A percentile compares a stretch with the other conserved stretches of the same genome.
These are phyloP conservation scores for Arrhopalites spinosus DNA, from an alignment of 2,888 invertebrate species.

Conservation along the genomic window DNA sequence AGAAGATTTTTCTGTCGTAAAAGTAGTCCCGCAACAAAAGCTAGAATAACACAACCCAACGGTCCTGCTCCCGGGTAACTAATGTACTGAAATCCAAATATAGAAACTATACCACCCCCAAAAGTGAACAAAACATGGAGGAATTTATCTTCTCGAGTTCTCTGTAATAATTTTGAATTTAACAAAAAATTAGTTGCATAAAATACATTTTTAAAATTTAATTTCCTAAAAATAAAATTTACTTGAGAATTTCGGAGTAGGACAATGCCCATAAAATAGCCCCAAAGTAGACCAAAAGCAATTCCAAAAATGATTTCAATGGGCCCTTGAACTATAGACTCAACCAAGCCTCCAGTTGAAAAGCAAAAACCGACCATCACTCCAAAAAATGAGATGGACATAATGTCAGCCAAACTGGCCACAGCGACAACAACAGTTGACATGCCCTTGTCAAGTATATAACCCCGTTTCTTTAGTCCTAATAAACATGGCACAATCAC, in stretches of 20 bases:
- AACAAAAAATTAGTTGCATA: no score
- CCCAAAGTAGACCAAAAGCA: slow-evolving; percentile 43
- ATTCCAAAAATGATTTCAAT: slow-evolving; percentile 47
- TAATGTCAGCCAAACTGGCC: slow-evolving; percentile 75
- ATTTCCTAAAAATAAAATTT: no score
- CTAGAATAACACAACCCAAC: slow-evolving; percentile 64
- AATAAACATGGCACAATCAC: slow-evolving; percentile 74
- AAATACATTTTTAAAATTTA: no score
- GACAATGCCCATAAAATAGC: slow-evolving; percentile 39
- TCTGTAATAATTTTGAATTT: no score
- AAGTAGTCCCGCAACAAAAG: slow-evolving; percentile 65
- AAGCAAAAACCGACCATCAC: slow-evolving; percentile 70
- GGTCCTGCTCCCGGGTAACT: slow-evolving; percentile 70
- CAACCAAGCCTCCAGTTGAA: slow-evolving; percentile 61
- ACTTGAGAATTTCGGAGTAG: slow-evolving; percentile 28
- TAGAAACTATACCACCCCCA: slow-evolving; percentile 68
- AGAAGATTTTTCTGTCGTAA: slow-evolving; percentile 59
- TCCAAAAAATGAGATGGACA: slow-evolving; percentile 64
- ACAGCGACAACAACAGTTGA: slow-evolving; percentile 75
- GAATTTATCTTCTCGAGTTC: slow-evolving; percentile 24
- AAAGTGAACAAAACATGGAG: slow-evolving; percentile 65
- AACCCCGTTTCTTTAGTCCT: slow-evolving; percentile 66
- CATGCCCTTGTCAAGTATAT: slow-evolving; percentile 74
- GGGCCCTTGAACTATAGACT: slow-evolving; percentile 45
- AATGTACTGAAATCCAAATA: slow-evolving; percentile 67